These are phyloP conservation scores for Trissonchulus latispiculum DNA, from an alignment of 2,888 invertebrate genomes.

Conservation along the genomic window DNA sequence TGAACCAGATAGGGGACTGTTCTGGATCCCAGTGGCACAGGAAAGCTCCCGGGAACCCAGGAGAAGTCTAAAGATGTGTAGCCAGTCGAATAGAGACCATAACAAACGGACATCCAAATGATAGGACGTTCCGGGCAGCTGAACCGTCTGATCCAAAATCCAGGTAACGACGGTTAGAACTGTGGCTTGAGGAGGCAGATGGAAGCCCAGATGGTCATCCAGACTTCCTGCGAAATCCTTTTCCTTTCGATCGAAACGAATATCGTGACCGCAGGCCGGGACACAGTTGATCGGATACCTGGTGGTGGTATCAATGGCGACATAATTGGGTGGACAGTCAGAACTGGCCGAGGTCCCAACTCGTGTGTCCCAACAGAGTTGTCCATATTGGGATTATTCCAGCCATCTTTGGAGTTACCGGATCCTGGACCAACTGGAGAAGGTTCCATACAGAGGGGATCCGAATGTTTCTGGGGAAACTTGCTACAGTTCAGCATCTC, in stretches of 20 bases:
- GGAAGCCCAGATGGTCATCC: slow-evolving; percentile 88
- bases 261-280: neutral
- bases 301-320: too few relatives aligned
- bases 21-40: slow-evolving; percentile 49
- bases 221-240: slow-evolving; percentile 50
- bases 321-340: too few relatives aligned
- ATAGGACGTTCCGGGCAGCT: slow-evolving; percentile 95
- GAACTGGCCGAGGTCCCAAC: too few relatives aligned
- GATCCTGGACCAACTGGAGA: too few relatives aligned
- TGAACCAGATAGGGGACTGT: slow-evolving; percentile 19
- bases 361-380: too few relatives aligned
- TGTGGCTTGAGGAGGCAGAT: slow-evolving; percentile 78
- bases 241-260: slow-evolving; percentile 17
- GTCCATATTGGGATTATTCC: too few relatives aligned
- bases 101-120: slow-evolving; percentile 89
- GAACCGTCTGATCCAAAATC: slow-evolving; percentile 84
- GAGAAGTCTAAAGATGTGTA: slow-evolving; percentile 60
- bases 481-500: slow-evolving; percentile 64
- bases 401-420: too few relatives aligned
- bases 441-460: slow-evolving; percentile 62
- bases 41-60: too few relatives aligned
- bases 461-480: slow-evolving; percentile 60
- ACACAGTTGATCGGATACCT: too few relatives aligned
- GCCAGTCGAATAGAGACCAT: slow-evolving; percentile 81
- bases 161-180: slow-evolving; percentile 70